Conservation (phyloP, 2,113 vertebrate genomes). For the Rissa tridactyla region DNA sequence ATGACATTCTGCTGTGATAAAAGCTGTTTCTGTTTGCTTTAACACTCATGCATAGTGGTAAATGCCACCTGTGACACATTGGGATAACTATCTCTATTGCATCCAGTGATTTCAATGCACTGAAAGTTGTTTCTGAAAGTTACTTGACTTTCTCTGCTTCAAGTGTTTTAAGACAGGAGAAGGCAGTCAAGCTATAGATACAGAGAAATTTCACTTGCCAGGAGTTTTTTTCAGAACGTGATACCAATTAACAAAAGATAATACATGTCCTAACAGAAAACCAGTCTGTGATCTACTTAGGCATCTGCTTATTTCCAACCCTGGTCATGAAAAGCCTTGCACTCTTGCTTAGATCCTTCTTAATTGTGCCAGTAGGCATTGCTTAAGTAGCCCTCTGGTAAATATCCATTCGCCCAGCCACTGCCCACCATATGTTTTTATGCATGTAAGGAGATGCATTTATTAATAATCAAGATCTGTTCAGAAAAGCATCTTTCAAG, state of each 20-base stretch:
- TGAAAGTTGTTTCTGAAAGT: conserved; percentile 40
- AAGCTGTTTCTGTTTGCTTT: conserved; percentile 73
- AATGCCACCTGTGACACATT: conserved; percentile 52
- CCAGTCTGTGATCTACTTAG: not conserved
- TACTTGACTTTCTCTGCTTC: not conserved
- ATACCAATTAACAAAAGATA: not conserved
- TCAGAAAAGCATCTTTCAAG: not conserved
- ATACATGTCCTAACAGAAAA: not conserved
- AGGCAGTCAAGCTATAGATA: not conserved
- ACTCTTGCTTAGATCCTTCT: not conserved
- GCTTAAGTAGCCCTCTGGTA: not conserved
- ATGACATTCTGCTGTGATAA: conserved; percentile 72
- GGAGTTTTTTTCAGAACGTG: not conserved
- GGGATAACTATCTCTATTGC: conserved; percentile 17
- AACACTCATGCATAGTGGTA: conserved; percentile 55
- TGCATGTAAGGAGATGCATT: not conserved
- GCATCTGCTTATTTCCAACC: not conserved
- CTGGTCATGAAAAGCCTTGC: not conserved
- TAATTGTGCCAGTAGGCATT: not conserved
- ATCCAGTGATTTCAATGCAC: not conserved
- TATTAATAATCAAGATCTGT: not conserved
- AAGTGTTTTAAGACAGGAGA: not conserved
- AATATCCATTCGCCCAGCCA: not conserved
- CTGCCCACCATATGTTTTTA: not conserved
- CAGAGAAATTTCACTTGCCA: not conserved